Evolutionary conservation across 2,888 invertebrate genomes (phyloP).

Genomic region (Macroteleia sp.): DNA sequence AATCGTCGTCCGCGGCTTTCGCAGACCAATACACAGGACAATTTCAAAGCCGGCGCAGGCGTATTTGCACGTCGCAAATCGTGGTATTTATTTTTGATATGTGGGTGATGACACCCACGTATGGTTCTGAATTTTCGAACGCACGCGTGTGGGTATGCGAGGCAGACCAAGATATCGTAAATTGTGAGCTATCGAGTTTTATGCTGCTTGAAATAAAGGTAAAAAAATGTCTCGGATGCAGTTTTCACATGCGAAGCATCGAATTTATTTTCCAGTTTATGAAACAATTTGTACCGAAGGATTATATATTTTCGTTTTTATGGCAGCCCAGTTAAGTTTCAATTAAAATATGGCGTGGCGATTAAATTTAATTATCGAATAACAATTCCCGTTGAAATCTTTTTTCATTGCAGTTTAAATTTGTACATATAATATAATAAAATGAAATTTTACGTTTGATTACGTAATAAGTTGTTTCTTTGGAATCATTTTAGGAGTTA

Average conservation of each 20-base stretch:
- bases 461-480: too few species aligned
- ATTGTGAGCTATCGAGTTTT: constrained; percentile 42
- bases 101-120: constrained; percentile 60
- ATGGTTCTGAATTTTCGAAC: constrained; percentile 28
- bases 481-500: too few species aligned
- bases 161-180: constrained; percentile 38
- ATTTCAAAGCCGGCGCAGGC: constrained; percentile 49
- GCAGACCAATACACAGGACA: constrained; percentile 3
- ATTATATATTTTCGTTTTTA: constrained; percentile 1
- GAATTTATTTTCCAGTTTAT: constrained; percentile 24
- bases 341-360: background rate
- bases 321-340: background rate
- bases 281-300: constrained; percentile 17
- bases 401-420: too few species aligned
- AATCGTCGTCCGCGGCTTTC: background rate
- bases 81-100: constrained; percentile 56
- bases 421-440: too few species aligned
- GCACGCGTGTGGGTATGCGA: constrained; percentile 34
- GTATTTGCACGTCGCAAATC: constrained; percentile 50
- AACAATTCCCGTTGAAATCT: too few species aligned
- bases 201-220: constrained; percentile 29
- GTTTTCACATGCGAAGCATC: background rate
- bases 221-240: constrained; percentile 25
- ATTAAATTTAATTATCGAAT: too few species aligned
- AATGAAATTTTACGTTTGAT: too few species aligned